A percentile compares a stretch with the other conserved stretches of the same genome.
Conservation (phyloP, 2,113 vertebrate genomes). For the Syngnathoides biaculeatus region DNA sequence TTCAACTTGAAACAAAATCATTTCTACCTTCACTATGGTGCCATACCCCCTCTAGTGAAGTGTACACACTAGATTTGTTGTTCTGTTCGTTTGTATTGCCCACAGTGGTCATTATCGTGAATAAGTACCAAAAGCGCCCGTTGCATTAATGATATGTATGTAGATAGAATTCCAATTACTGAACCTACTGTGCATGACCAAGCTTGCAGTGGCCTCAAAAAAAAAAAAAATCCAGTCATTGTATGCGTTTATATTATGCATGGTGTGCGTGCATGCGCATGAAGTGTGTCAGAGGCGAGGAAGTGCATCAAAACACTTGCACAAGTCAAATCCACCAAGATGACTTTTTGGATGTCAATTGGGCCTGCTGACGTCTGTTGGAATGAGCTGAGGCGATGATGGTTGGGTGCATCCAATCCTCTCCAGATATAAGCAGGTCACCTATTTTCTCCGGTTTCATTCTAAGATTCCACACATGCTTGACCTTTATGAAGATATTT, state of each 20-base stretch:
- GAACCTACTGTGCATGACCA: neutral
- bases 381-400: slow-evolving; percentile 17
- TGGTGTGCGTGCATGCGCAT: neutral
- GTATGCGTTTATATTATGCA: neutral
- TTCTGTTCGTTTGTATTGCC: neutral
- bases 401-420: slow-evolving; percentile 30
- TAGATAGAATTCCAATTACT: too few species aligned
- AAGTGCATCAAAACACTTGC: neutral
- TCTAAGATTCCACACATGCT: slow-evolving; percentile 61
- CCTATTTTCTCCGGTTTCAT: slow-evolving; percentile 52
- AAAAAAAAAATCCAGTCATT: neutral
- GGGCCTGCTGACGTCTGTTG: neutral
- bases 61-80: neutral
- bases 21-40: neutral
- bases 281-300: neutral
- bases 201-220: neutral
- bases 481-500: slow-evolving; percentile 35
- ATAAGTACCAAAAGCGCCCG: too few species aligned
- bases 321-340: neutral
- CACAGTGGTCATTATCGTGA: neutral
- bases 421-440: slow-evolving; percentile 37
- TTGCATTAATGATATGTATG: neutral
- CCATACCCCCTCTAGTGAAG: neutral
- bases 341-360: neutral
- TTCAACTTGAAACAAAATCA: neutral